Percentiles rank a stretch among this genome's conserved stretches.
These are phyloP conservation scores for Brachypalpus laphriformis DNA, from an alignment of 2,888 invertebrate species.

Conservation along the genomic window DNA sequence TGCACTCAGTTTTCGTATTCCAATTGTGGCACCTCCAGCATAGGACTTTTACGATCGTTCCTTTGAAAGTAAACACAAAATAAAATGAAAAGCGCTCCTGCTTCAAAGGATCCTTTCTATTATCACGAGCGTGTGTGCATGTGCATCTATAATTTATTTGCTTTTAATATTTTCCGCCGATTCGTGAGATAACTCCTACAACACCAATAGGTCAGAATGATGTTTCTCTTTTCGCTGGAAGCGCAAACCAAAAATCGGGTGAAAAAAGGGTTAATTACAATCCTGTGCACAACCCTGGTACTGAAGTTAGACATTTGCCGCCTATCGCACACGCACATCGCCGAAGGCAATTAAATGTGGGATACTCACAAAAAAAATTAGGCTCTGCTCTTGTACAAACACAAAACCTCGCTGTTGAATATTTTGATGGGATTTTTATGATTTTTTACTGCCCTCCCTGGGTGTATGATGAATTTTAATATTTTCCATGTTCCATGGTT, in stretches of 20 bases:
- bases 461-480: conserved; percentile 71
- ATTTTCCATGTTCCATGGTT: conserved; percentile 36
- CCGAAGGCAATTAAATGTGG: conserved; percentile 60
- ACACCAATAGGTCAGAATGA: conserved; percentile 12
- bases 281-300: conserved; percentile 59
- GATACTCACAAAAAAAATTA: conserved; percentile 34
- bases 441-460: conserved; percentile 58
- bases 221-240: conserved; percentile 48
- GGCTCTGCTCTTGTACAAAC: conserved; percentile 40
- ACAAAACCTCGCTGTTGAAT: conserved; percentile 48
- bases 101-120: conserved; percentile 69
- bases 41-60: conserved; percentile 50
- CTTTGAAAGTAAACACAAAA: conserved; percentile 49
- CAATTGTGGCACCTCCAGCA: conserved; percentile 65
- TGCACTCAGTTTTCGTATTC: conserved; percentile 53
- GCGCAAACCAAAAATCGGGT: conserved; percentile 4
- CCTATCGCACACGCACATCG: conserved; percentile 68
- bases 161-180: conserved; percentile 72
- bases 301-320: conserved; percentile 52
- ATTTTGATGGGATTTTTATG: conserved; percentile 71
- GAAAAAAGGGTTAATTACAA: conserved; percentile 58
- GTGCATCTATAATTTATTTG: conserved; percentile 71
- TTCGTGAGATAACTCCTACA: conserved; percentile 41
- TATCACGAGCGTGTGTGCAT: conserved; percentile 50
- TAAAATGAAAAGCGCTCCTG: conserved; percentile 47